phyloP scores from a whole-genome alignment of 2,888 invertebrate species.

The Platycheirus rosarum region DNA sequence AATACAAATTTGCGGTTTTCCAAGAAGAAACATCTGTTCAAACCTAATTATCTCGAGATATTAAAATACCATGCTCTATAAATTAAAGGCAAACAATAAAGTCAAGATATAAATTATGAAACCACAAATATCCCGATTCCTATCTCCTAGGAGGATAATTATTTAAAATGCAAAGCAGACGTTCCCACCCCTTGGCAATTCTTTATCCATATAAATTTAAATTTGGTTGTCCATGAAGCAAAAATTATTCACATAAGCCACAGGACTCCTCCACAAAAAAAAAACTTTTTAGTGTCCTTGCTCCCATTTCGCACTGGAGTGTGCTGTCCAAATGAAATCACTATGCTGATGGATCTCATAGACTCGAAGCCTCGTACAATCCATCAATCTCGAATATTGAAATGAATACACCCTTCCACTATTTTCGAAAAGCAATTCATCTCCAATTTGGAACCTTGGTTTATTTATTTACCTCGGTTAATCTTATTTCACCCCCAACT shows the following conservation, averaged over 20 bases:
- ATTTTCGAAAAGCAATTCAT: slow-evolving; percentile 8
- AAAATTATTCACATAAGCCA: background rate
- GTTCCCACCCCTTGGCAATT: background rate
- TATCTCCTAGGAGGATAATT: background rate
- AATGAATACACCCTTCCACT: background rate
- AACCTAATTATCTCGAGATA: slow-evolving; percentile 36
- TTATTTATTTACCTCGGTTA: slow-evolving; percentile 57
- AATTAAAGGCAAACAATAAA: slow-evolving; percentile 37
- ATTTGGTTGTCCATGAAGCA: background rate
- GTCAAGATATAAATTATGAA: slow-evolving; percentile 32
- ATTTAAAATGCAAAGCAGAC: slow-evolving; percentile 12
- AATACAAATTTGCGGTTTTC: slow-evolving; percentile 35
- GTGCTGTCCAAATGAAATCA: slow-evolving; percentile 16
- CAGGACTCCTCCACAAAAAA: background rate
- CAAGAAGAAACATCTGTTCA: slow-evolving; percentile 16
- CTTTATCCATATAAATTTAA: too few species aligned
- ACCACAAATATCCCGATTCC: slow-evolving; percentile 20
- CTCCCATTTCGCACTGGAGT: background rate
- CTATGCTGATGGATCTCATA: background rate
- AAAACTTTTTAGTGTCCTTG: background rate
- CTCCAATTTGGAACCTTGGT: slow-evolving; percentile 19
- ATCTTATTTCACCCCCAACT: slow-evolving; percentile 44
- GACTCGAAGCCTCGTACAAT: slow-evolving; percentile 9
- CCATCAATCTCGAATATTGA: slow-evolving; percentile 19
- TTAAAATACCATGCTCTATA: slow-evolving; percentile 22